These are phyloP conservation scores for Drosophila kohkoa DNA, from an alignment of 1,140 invertebrate species.

Conservation along the genomic window DNA sequence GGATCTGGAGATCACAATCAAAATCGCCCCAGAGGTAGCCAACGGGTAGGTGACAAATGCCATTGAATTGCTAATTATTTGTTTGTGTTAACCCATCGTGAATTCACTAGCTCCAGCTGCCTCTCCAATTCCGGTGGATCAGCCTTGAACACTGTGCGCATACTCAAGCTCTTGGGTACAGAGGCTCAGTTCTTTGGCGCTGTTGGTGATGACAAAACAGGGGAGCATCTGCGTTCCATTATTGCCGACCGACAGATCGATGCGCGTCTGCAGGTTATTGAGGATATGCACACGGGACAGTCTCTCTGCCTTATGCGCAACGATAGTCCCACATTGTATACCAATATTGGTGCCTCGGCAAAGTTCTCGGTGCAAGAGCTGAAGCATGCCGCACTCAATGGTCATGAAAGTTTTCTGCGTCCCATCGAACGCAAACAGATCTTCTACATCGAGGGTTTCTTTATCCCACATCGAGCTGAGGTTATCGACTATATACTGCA, in stretches of 20 bases:
- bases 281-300: conserved; percentile 87
- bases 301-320: conserved; percentile 88
- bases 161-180: conserved; percentile 73
- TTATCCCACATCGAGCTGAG: conserved; percentile 86
- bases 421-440: conserved; percentile 85
- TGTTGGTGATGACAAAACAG: conserved; percentile 67
- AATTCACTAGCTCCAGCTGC: conserved; percentile 44
- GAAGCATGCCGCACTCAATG: conserved; percentile 58
- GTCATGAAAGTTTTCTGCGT: conserved; percentile 61
- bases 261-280: conserved; percentile 72
- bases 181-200: conserved; percentile 77
- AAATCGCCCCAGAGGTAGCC: conserved; percentile 59
- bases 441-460: conserved; percentile 89
- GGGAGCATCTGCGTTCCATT: conserved; percentile 56
- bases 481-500: conserved; percentile 88
- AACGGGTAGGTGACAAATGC: conserved; percentile 49
- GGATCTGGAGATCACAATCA: conserved; percentile 60
- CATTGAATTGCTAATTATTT: conserved; percentile 13
- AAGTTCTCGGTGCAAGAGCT: conserved; percentile 80
- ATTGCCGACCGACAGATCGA: conserved; percentile 62
- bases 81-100: not conserved
- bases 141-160: conserved; percentile 76
- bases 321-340: conserved; percentile 87
- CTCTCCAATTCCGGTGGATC: conserved; percentile 72
- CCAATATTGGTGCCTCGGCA: conserved; percentile 88